Conservation (phyloP, 2,113 vertebrate genomes). For the Macquaria ambigua region DNA sequence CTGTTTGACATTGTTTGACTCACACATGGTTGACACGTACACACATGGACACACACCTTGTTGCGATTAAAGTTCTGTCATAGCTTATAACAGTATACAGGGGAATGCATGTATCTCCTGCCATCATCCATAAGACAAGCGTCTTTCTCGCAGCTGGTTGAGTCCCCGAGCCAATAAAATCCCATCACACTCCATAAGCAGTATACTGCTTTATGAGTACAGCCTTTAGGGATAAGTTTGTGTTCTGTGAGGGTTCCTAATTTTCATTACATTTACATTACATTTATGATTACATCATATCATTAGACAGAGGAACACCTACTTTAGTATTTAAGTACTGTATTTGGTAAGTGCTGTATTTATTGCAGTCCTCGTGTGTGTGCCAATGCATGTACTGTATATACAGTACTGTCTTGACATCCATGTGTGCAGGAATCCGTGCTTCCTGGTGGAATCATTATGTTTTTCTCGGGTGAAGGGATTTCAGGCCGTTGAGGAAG, state of each 20-base stretch:
- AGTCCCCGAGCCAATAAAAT: constrained; percentile 43
- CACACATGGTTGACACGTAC: constrained; percentile 4
- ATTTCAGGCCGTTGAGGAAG: constrained; percentile 50
- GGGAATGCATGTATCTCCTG: constrained; percentile 47
- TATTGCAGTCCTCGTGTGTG: neutral
- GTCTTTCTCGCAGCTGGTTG: constrained; percentile 47
- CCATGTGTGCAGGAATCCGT: constrained; percentile 11
- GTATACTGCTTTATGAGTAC: constrained; percentile 1
- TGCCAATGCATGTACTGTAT: neutral
- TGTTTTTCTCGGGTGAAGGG: constrained; percentile 41
- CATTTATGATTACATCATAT: too few relatives aligned
- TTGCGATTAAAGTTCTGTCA: constrained; percentile 39
- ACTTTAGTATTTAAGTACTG: neutral
- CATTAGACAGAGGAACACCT: neutral
- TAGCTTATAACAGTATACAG: constrained; percentile 21
- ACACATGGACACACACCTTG: constrained; percentile 29
- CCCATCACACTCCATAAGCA: constrained; percentile 10
- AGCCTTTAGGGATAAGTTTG: constrained; percentile 20
- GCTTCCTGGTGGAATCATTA: constrained; percentile 53
- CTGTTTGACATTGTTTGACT: neutral
- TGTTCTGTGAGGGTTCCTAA: neutral
- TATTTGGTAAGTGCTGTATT: neutral
- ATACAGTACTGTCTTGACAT: neutral
- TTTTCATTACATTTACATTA: neutral
- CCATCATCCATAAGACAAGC: constrained; percentile 10